Percentiles rank a stretch among this genome's conserved stretches.
These are phyloP conservation scores for Apogon talboti DNA, from an alignment of 2,797 vertebrate genomes.

Conservation along the genomic window DNA sequence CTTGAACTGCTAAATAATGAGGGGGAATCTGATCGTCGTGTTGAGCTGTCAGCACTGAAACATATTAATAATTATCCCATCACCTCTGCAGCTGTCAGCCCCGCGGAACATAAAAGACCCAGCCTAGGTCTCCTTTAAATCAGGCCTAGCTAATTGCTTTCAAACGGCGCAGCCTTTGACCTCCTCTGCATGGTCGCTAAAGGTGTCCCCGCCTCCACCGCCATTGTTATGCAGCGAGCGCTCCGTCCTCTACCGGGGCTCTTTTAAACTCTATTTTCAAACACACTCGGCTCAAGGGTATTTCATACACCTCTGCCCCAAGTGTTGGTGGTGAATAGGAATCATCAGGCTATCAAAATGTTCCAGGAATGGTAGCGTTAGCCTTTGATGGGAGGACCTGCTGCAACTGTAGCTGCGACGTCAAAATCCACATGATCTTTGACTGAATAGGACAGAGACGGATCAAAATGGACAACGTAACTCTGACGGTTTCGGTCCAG, in stretches of 20 bases:
- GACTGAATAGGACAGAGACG: slow-evolving; percentile 9
- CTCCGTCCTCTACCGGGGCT: slow-evolving; percentile 51
- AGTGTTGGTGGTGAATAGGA: slow-evolving; percentile 53
- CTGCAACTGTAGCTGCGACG: slow-evolving; percentile 10
- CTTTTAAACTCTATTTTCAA: slow-evolving; percentile 68
- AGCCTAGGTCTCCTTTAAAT: slow-evolving; percentile 60
- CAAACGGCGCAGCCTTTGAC: slow-evolving; percentile 71
- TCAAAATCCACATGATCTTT: slow-evolving; percentile 14
- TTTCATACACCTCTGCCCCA: slow-evolving; percentile 42
- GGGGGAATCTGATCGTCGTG: slow-evolving; percentile 51
- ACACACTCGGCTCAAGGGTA: slow-evolving; percentile 62
- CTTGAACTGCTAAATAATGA: slow-evolving; percentile 74
- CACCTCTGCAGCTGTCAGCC: slow-evolving; percentile 67
- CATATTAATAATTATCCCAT: slow-evolving; percentile 74
- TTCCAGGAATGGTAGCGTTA: slow-evolving; percentile 28
- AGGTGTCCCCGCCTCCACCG: slow-evolving; percentile 53
- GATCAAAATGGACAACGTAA: slow-evolving; percentile 6
- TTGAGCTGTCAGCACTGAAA: slow-evolving; percentile 63
- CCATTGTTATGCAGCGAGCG: slow-evolving; percentile 71
- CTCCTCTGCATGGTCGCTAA: slow-evolving; percentile 62
- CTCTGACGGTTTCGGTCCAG: neutral
- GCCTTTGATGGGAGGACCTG: slow-evolving; percentile 29
- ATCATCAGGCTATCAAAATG: slow-evolving; percentile 41
- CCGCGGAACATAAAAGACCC: slow-evolving; percentile 67
- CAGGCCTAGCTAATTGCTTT: slow-evolving; percentile 77